Base-by-base conservation (phyloP, 1,140 invertebrate species). In the Aricia agestis region DNA sequence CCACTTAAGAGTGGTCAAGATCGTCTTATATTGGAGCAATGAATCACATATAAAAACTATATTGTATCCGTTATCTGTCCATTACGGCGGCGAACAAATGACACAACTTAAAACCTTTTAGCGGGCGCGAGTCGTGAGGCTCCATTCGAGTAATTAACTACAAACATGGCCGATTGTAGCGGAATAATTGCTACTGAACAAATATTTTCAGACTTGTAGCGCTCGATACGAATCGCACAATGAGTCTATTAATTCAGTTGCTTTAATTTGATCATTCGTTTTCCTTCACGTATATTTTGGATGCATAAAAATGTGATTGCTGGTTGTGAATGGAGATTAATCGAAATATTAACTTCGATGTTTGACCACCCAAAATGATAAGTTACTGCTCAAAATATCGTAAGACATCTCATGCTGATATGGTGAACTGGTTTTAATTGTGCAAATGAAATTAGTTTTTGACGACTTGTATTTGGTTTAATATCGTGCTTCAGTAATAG, bases 71-170 rank as follows among this genome's bases (percentile, higher is more conserved):
- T 86, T 87, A 89, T 87, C 87, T 85, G 81, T 86, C 85, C 87
- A 89, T 87, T 89, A 91, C 86, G 82, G 78, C 66, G 74, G 77
- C 78, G 79, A 87, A 87, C 83, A 87, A 87, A 88, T 85, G 86
- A 85, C 78, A 83, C 79, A 78, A 80, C 82, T 89, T 87, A 85
- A 89, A 89, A 83, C 85, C 82, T 90, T 91, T 89, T 87, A 90
- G 76, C 78, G 78, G 76, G 76, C 74, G 80, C 70, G 75, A 85
- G 81, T 90, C 87, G 89, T 91, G 87, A 87, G 82, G 83, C 82
- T 78, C 81, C 81, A 82, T 61, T 74, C 74, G 42, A 82, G 83
- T 90, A 89, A 89, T 91, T 88, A 91, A 80, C 80, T 72, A 77
- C 45, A 17, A 72, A 75, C 45, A 52, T 52, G 59, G 75, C 78